phyloP scores from a whole-genome alignment of 2,888 invertebrate genomes.

The Anorthoa munda region DNA sequence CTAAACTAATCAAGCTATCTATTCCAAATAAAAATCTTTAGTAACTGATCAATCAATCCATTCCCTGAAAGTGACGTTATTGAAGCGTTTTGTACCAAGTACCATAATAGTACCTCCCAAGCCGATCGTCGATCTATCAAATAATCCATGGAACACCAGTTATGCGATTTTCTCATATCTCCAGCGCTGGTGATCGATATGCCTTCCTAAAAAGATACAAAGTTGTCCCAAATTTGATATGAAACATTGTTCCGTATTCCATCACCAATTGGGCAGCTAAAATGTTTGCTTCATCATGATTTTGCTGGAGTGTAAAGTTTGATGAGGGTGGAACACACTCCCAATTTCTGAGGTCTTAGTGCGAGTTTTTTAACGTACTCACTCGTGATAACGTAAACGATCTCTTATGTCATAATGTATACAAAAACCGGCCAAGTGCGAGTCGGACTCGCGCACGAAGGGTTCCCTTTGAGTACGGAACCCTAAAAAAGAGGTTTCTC shows the following conservation, averaged over 20 bases:
- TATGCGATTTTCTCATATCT: conserved; percentile 70
- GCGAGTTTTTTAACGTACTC: too few species aligned
- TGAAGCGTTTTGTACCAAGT: conserved; percentile 42
- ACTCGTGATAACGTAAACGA: too few species aligned
- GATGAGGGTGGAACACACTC: too few species aligned
- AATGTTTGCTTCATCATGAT: conserved; percentile 61
- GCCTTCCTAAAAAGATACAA: conserved; percentile 73
- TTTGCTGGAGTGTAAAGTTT: not conserved
- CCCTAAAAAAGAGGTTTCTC: too few species aligned
- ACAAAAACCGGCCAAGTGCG: too few species aligned
- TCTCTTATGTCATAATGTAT: too few species aligned
- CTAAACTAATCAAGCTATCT: conserved; percentile 5
- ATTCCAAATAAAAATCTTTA: conserved; percentile 37
- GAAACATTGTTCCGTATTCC: conserved; percentile 76
- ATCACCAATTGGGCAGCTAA: conserved; percentile 71
- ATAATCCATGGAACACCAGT: conserved; percentile 65
- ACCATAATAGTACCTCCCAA: conserved; percentile 32
- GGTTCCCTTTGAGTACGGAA: too few species aligned
- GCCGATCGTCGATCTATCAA: conserved; percentile 70
- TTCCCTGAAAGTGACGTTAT: conserved; percentile 38
- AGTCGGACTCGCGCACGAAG: too few species aligned
- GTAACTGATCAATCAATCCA: conserved; percentile 64
- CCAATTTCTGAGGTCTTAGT: too few species aligned
- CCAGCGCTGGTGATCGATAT: conserved; percentile 72
- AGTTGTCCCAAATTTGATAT: conserved; percentile 76